Percentiles rank a stretch among this genome's conserved stretches.
Evolutionary conservation across 2,888 invertebrate genomes (phyloP).

Genomic region (Pteria penguin): DNA sequence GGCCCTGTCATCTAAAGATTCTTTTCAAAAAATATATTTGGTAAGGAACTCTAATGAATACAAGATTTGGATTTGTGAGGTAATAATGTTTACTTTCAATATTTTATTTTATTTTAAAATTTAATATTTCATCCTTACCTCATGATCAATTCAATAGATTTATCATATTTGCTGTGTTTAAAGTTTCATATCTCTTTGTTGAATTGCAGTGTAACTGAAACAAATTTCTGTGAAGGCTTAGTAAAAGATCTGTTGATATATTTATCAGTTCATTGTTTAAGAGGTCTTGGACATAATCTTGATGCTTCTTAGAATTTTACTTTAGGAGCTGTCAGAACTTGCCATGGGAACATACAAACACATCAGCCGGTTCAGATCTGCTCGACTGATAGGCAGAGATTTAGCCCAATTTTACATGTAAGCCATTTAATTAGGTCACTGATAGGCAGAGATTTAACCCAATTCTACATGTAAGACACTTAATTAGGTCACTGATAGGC

Average conservation of each 20-base stretch:
- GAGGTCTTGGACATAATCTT: too few relatives aligned
- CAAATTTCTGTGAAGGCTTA: too few relatives aligned
- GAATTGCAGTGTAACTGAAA: too few relatives aligned
- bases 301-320: too few relatives aligned
- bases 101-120: too few relatives aligned
- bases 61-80: too few relatives aligned
- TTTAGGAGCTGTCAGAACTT: constrained; percentile 93
- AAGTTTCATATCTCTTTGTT: too few relatives aligned
- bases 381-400: constrained; percentile 92
- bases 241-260: background rate
- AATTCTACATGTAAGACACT: constrained; percentile 90
- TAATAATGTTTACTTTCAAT: too few relatives aligned
- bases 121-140: too few relatives aligned
- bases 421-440: constrained; percentile 80
- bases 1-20: constrained; percentile 92
- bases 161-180: too few relatives aligned
- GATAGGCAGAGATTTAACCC: constrained; percentile 93
- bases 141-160: too few relatives aligned
- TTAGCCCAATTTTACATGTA: constrained; percentile 94
- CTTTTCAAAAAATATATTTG: constrained; percentile 93
- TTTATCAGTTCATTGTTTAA: constrained; percentile 24
- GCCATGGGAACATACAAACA: constrained; percentile 98
- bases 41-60: too few relatives aligned
- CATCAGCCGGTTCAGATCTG: constrained; percentile 90
- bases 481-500: constrained; percentile 84